These are phyloP conservation scores for Diabrotica virgifera DNA, from an alignment of 1,140 invertebrate species.

Conservation along the genomic window DNA sequence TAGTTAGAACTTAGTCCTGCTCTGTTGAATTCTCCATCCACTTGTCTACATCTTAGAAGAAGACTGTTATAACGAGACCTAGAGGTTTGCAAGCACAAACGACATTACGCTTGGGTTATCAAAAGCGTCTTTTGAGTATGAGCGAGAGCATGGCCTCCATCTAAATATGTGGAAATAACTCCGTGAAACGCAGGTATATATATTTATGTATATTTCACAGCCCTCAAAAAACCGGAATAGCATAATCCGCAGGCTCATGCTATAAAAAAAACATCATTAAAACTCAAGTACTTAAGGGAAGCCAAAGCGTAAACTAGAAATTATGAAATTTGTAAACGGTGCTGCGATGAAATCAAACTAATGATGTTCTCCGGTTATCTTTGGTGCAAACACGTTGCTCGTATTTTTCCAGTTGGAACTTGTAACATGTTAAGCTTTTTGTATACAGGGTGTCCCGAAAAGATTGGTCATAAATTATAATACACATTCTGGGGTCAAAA, in stretches of 20 bases:
- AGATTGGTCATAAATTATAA: no score
- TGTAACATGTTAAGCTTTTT: no score
- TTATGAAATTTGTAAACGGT: no score
- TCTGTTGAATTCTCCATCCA: constrained; percentile 7
- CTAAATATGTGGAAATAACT: constrained; percentile 40
- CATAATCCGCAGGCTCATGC: neutral
- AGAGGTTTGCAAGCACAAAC: constrained; percentile 27
- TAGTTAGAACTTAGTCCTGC: constrained; percentile 8
- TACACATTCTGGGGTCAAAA: no score
- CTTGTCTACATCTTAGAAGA: constrained; percentile 8
- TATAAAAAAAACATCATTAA: neutral
- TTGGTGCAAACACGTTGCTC: no score
- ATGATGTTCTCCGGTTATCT: no score
- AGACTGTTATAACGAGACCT: constrained; percentile 27
- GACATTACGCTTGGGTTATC: constrained; percentile 36
- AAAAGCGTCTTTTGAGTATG: constrained; percentile 36
- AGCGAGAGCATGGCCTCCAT: constrained; percentile 16
- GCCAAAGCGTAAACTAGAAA: no score
- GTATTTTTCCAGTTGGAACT: no score
- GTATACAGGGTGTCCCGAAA: no score
- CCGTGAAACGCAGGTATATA: constrained; percentile 15
- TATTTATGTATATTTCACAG: neutral
- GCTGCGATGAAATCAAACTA: no score
- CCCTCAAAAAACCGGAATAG: neutral
- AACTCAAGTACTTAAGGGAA: no score